phyloP scores from a whole-genome alignment of 2,888 invertebrate species.

The Sthenelais limicola region DNA sequence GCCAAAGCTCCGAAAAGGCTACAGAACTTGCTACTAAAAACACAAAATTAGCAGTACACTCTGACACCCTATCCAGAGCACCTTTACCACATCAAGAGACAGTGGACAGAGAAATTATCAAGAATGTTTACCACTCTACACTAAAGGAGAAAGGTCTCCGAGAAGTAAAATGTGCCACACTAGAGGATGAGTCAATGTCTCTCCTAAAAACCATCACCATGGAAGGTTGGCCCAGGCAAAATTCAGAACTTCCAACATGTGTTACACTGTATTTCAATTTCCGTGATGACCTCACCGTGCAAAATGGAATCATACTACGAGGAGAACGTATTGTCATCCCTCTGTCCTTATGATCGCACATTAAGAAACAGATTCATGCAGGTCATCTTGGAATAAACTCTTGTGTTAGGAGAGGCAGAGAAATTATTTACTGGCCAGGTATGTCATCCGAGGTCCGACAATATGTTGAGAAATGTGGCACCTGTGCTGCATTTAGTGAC shows the following conservation, averaged over 20 bases:
- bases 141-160: too few species aligned
- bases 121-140: too few species aligned
- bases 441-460: conserved; percentile 3
- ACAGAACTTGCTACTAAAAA: conserved; percentile 55
- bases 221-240: conserved; percentile 44
- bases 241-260: neutral
- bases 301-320: conserved; percentile 47
- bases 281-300: conserved; percentile 44
- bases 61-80: conserved; percentile 52
- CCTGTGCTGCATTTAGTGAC: neutral
- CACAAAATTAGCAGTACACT: conserved; percentile 1
- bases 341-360: neutral
- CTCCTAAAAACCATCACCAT: conserved; percentile 27
- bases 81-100: too few species aligned
- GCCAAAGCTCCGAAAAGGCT: conserved; percentile 55
- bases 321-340: conserved; percentile 42
- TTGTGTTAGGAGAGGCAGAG: conserved; percentile 22
- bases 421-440: conserved; percentile 17
- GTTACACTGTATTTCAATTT: too few species aligned
- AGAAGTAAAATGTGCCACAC: too few species aligned
- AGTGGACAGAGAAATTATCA: neutral
- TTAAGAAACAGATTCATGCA: conserved; percentile 8
- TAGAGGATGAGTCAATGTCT: conserved; percentile 37
- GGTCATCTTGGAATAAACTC: conserved; percentile 23
- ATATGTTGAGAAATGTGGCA: neutral